phyloP scores from a whole-genome alignment of 2,888 invertebrate genomes.

The Heteromyza rotundicornis region DNA sequence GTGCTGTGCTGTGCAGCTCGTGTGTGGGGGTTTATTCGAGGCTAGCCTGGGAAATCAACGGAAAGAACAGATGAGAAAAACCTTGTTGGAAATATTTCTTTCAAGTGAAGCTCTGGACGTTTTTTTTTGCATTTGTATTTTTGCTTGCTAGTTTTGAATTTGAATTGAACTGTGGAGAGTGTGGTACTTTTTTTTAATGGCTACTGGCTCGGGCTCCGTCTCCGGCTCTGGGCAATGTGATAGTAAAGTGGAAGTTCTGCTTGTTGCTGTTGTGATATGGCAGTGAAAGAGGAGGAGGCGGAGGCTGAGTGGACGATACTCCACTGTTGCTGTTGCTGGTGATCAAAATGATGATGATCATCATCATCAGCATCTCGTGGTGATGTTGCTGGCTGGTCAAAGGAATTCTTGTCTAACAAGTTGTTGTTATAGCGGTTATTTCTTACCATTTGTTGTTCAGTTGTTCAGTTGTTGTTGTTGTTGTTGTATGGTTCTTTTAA shows the following conservation, averaged over 20 bases:
- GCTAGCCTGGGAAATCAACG: too few relatives aligned
- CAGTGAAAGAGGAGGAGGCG: neutral
- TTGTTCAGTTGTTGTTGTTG: slow-evolving; percentile 11
- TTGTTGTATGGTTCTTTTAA: slow-evolving; percentile 16
- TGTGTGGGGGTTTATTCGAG: neutral
- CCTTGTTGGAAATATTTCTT: neutral
- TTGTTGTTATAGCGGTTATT: slow-evolving; percentile 38
- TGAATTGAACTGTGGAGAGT: neutral
- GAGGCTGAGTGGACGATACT: too few relatives aligned
- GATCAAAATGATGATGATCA: too few relatives aligned
- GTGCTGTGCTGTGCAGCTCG: neutral
- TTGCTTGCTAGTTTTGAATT: neutral
- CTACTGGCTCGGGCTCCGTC: neutral
- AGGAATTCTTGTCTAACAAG: slow-evolving; percentile 39
- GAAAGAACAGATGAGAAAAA: too few relatives aligned
- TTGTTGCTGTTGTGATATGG: neutral
- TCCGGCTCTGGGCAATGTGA: neutral
- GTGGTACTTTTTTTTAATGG: neutral
- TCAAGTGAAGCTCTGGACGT: neutral
- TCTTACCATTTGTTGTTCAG: slow-evolving; percentile 11
- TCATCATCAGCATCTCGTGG: too few relatives aligned
- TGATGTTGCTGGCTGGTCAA: neutral
- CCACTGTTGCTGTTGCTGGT: neutral
- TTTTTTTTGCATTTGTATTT: neutral
- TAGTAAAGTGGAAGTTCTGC: neutral